Conservation (phyloP, 2,113 vertebrate species). For the Oreochromis spilurus region DNA sequence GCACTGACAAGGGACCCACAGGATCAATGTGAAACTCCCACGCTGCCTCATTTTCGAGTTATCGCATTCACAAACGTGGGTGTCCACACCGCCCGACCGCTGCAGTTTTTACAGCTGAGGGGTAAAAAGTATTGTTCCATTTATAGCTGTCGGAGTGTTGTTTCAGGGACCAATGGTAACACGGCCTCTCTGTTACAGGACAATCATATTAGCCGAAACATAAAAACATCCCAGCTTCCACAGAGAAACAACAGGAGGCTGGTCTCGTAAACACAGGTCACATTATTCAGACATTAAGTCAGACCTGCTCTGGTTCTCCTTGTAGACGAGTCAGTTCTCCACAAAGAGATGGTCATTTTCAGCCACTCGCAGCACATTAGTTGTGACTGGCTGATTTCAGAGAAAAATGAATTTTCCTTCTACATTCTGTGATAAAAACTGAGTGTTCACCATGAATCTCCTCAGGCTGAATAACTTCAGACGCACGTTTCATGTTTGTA, state of each 20-base stretch:
- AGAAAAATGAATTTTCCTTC: background rate
- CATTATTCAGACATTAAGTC: background rate
- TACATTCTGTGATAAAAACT: background rate
- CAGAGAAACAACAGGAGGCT: background rate
- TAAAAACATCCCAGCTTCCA: background rate
- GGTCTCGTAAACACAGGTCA: background rate
- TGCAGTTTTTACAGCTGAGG: background rate
- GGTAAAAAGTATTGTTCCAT: accelerated
- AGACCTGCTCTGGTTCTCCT: background rate
- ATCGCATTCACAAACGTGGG: accelerated
- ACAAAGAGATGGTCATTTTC: background rate
- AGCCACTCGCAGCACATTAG: background rate
- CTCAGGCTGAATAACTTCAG: background rate
- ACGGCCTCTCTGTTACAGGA: background rate
- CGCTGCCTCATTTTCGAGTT: accelerated
- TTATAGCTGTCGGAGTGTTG: background rate
- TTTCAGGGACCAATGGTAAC: background rate
- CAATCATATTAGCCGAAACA: background rate
- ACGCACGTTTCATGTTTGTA: background rate
- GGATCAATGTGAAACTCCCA: background rate
- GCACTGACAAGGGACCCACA: accelerated
- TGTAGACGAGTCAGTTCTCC: accelerated
- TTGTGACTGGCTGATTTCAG: background rate
- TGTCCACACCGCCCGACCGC: accelerated
- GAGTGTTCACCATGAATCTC: background rate